Percentiles rank a stretch among this genome's conserved stretches.
These are phyloP conservation scores for Morpho deidamia DNA, from an alignment of 2,888 invertebrate species.

Conservation along the genomic window DNA sequence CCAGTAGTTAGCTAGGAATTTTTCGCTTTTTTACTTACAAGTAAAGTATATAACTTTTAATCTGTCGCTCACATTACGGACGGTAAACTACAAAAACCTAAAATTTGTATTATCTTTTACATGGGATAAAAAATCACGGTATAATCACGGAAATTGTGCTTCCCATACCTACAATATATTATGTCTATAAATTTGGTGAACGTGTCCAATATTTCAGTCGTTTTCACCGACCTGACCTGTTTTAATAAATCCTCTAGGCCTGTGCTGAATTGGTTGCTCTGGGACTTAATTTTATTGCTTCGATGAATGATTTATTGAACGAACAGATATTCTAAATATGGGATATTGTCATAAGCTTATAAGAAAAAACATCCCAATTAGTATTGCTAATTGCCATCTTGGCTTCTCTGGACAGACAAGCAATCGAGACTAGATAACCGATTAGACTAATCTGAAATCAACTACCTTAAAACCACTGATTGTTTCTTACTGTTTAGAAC, in stretches of 20 bases:
- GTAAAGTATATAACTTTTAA: too few species aligned
- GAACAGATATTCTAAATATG: constrained; percentile 2
- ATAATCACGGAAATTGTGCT: constrained; percentile 62
- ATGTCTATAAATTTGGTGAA: constrained; percentile 74
- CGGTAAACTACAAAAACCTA: constrained; percentile 6
- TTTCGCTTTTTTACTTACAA: too few species aligned
- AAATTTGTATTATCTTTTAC: constrained; percentile 41
- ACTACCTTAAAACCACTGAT: too few species aligned
- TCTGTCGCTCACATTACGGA: background rate
- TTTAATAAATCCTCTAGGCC: constrained; percentile 59
- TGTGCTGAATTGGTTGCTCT: constrained; percentile 25
- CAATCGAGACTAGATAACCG: too few species aligned
- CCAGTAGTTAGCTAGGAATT: too few species aligned
- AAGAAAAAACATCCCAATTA: too few species aligned
- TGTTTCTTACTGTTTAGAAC: too few species aligned
- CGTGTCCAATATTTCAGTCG: constrained; percentile 71
- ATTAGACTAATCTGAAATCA: too few species aligned
- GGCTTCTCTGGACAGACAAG: too few species aligned
- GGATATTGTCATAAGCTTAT: background rate
- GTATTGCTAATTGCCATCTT: too few species aligned
- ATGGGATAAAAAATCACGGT: constrained; percentile 58
- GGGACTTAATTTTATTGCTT: constrained; percentile 22
- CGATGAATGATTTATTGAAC: constrained; percentile 10
- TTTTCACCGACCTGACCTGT: constrained; percentile 66
- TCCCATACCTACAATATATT: constrained; percentile 64